Base-by-base conservation (phyloP, 2,888 invertebrate species). In the Pristionchus mayeri region DNA sequence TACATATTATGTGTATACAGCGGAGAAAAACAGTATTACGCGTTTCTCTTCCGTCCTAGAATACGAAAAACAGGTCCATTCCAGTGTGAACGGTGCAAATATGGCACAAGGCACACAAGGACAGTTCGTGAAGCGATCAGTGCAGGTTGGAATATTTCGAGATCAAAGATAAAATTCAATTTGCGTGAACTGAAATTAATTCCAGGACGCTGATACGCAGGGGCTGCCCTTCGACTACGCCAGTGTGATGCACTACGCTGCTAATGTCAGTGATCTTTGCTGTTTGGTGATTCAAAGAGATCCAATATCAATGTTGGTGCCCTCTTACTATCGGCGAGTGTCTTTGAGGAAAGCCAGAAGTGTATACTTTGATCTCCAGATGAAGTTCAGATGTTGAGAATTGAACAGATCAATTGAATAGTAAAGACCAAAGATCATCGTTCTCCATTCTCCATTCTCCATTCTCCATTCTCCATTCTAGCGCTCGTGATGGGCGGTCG, bases 171-270 rank as follows among this genome's bases (percentile, higher is more conserved):
- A 44, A 9, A 9, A 9, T 44, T 71, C 11, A n/a, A 34, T 37
- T 24, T 1, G 1, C 3, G 40, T 9, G 30, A 37, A 40, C 11
- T n/a, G 27, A 37, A 44, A 78, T 50, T 6, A 63, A 11, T 78
- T 78, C 1, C 30, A 78, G 57, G 80, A 80, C n/a, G 54, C 80
- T 4, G 80, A 80, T 9, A 80, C 80, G 13, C 80, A 80, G 80
- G 80, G 48, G 13, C 80, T 89, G 1, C 87, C 88, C 2, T 90
- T 89, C 63, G 90, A 90, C 80, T 89, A 89, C 63, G 90, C 88
- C 2, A 87, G 87, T 1, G 87, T 88, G 16, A 88, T 90, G 89
- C 90, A 90, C 76, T 90, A 90, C 54, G 86, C 87, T 11, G 84
- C 86, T 13, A 87, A 88, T 82, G 90, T 89, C 7, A 16, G 80